A percentile compares a stretch with the other conserved stretches of the same genome.
phyloP scores from a whole-genome alignment of 2,113 vertebrate species.

The Agapornis roseicollis region DNA sequence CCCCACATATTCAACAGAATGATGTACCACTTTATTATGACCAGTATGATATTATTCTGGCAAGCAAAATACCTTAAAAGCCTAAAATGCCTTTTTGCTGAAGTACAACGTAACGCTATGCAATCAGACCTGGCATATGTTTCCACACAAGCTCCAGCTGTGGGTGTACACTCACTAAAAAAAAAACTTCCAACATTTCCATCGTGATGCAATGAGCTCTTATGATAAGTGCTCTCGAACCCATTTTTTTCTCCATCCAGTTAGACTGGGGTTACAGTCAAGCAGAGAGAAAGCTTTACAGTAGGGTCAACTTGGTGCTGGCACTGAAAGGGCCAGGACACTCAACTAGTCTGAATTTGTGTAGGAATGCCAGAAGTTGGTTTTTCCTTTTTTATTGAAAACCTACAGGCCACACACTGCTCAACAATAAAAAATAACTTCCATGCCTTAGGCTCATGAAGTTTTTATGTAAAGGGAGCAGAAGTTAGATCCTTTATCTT shows the following conservation, averaged over 20 bases:
- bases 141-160: neutral
- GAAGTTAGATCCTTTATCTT: neutral
- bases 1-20: neutral
- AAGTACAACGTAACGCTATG: neutral
- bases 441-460: neutral
- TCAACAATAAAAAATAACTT: neutral
- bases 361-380: neutral
- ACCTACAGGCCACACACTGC: neutral
- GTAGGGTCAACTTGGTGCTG: neutral
- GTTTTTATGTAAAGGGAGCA: neutral
- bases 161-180: neutral
- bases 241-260: fast-evolving
- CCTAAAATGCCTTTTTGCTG: neutral
- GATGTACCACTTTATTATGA: neutral
- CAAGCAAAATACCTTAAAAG: neutral
- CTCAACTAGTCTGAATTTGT: neutral
- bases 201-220: neutral
- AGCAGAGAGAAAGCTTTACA: neutral
- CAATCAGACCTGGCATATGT: neutral
- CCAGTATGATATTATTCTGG: neutral
- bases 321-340: neutral
- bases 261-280: neutral
- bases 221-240: neutral
- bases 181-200: neutral
- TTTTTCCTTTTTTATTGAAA: neutral